Conservation (phyloP, 1,140 invertebrate species). For the Steinernema feltiae region DNA sequence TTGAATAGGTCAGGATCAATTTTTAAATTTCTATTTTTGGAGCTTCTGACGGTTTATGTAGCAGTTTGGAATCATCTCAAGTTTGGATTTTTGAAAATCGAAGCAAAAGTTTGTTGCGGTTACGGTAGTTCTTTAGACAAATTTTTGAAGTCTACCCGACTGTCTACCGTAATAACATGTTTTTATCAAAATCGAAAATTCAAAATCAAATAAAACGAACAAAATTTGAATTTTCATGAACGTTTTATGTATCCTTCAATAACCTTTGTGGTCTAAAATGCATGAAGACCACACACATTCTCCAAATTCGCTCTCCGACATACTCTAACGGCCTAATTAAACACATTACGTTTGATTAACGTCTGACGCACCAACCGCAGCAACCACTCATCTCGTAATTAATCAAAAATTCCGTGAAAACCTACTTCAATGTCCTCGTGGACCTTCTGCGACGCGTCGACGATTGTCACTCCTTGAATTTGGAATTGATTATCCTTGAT, state of each 20-base stretch:
- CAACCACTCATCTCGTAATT: not conserved
- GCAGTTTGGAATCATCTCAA: too few species aligned
- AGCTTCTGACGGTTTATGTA: too few species aligned
- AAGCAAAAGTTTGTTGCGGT: not conserved
- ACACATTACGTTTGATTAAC: too few species aligned
- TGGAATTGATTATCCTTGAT: not conserved
- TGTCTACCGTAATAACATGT: too few species aligned
- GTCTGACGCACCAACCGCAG: too few species aligned
- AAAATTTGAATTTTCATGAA: not conserved
- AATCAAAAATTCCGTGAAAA: not conserved
- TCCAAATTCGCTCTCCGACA: too few species aligned
- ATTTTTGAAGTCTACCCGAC: not conserved
- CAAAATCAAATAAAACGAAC: not conserved
- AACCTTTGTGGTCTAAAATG: not conserved
- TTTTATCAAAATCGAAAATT: not conserved
- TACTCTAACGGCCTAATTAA: too few species aligned
- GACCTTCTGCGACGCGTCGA: not conserved
- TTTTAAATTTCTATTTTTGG: not conserved
- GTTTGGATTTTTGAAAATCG: too few species aligned
- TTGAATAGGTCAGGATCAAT: not conserved
- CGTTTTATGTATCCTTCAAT: not conserved
- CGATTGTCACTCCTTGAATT: not conserved
- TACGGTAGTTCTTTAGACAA: not conserved
- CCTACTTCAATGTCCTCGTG: conserved; percentile 1
- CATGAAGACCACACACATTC: too few species aligned